Evolutionary conservation across 2,888 invertebrate species (phyloP).

Genomic region (Hyposoter didymator): DNA sequence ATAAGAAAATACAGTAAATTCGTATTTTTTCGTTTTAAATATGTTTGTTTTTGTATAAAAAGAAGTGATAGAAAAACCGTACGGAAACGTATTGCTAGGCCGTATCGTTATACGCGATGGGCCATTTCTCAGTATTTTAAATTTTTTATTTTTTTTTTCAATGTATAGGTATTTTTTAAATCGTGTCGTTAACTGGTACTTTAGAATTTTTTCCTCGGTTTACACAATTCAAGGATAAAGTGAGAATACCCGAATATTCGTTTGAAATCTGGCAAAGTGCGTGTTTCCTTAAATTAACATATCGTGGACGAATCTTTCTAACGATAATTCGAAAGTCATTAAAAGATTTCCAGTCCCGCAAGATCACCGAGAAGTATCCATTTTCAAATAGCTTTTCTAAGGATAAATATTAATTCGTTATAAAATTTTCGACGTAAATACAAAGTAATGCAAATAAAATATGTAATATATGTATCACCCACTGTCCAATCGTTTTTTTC

Average conservation of each 20-base stretch:
- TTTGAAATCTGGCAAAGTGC: slow-evolving; percentile 40
- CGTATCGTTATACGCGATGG: slow-evolving; percentile 65
- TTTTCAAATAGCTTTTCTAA: slow-evolving; percentile 48
- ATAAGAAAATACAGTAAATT: slow-evolving; percentile 76
- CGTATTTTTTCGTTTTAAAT: slow-evolving; percentile 46
- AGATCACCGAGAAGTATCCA: background rate
- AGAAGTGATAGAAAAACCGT: slow-evolving; percentile 69
- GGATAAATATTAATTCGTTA: slow-evolving; percentile 60
- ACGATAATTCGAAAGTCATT: slow-evolving; percentile 41
- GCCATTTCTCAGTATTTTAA: slow-evolving; percentile 51
- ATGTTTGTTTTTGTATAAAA: slow-evolving; percentile 67
- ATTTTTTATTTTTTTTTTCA: slow-evolving; percentile 27
- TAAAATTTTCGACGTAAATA: slow-evolving; percentile 46
- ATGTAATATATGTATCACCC: slow-evolving; percentile 25
- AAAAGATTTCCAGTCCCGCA: slow-evolving; percentile 46
- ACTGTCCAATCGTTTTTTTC: slow-evolving; percentile 43
- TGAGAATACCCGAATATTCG: slow-evolving; percentile 31
- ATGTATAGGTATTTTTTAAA: slow-evolving; percentile 7
- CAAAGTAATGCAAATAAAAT: slow-evolving; percentile 35
- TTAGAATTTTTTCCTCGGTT: slow-evolving; percentile 58
- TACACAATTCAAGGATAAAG: slow-evolving; percentile 47
- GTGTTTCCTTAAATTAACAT: slow-evolving; percentile 4
- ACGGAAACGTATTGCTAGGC: slow-evolving; percentile 68
- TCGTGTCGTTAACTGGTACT: slow-evolving; percentile 49
- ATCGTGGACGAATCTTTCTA: slow-evolving; percentile 19